phyloP scores from a whole-genome alignment of 2,113 vertebrate genomes.

The Thunnus thynnus region DNA sequence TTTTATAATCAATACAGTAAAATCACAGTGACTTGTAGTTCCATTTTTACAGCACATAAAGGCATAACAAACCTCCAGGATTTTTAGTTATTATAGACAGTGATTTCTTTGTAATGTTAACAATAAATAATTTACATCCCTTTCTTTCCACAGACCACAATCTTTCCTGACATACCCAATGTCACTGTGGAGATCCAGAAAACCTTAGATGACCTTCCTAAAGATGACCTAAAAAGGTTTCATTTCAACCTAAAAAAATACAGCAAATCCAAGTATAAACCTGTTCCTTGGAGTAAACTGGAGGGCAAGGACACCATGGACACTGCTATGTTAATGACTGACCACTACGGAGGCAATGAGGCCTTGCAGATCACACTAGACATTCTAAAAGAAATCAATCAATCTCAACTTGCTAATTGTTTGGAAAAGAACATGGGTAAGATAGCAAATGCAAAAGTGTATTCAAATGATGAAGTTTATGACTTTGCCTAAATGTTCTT shows the following conservation, averaged over 20 bases:
- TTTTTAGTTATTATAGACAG: too few species aligned
- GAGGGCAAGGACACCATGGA: slow-evolving; percentile 19
- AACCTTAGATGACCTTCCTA: background rate
- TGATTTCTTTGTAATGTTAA: background rate
- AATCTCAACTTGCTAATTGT: accelerated
- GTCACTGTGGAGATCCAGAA: background rate
- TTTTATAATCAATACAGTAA: background rate
- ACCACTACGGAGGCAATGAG: background rate
- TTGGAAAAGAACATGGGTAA: slow-evolving; percentile 48
- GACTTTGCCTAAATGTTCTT: too few species aligned
- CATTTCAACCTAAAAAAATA: background rate
- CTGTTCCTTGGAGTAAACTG: background rate
- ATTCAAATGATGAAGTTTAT: background rate
- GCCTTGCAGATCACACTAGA: background rate
- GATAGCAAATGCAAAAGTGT: background rate
- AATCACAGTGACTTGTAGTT: too few species aligned
- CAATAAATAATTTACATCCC: background rate
- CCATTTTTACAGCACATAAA: too few species aligned
- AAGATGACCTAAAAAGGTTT: slow-evolving; percentile 5
- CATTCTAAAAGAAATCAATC: slow-evolving; percentile 12
- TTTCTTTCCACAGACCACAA: slow-evolving; percentile 19
- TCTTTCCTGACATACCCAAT: accelerated
- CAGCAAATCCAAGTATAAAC: accelerated
- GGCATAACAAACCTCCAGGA: background rate
- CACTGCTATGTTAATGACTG: background rate